Conservation (phyloP, 2,888 invertebrate species). For the Slavum lentiscoides region DNA sequence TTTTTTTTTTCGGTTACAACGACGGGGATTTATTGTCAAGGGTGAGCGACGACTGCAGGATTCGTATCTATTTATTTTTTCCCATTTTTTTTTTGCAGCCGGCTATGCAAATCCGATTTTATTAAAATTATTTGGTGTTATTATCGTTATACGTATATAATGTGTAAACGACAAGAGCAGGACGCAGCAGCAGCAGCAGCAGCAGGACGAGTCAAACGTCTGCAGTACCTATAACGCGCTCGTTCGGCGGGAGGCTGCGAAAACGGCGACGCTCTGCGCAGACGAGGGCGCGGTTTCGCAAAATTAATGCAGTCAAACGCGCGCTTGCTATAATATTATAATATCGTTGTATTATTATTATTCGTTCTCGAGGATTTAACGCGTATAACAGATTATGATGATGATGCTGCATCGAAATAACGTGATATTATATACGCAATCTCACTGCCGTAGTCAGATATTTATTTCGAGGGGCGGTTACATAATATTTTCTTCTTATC, state of each 20-base stretch:
- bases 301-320: constrained; percentile 30
- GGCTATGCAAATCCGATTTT: constrained; percentile 53
- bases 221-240: background rate
- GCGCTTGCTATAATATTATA: too few relatives aligned
- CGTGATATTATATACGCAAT: too few relatives aligned
- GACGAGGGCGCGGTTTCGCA: constrained; percentile 8
- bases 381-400: too few relatives aligned
- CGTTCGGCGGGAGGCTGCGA: background rate
- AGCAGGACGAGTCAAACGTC: too few relatives aligned
- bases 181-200: background rate
- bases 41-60: constrained; percentile 12
- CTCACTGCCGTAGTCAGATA: too few relatives aligned
- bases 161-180: constrained; percentile 31
- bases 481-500: too few relatives aligned
- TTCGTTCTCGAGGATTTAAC: background rate
- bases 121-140: constrained; percentile 50
- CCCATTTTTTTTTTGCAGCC: constrained; percentile 41
- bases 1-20: constrained; percentile 27
- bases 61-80: constrained; percentile 25
- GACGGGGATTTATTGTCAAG: constrained; percentile 51
- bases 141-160: constrained; percentile 5
- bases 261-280: too few relatives aligned
- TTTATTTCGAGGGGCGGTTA: too few relatives aligned
- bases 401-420: too few relatives aligned
- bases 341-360: background rate